A percentile compares a stretch with the other conserved stretches of the same genome.
Conservation (phyloP, 2,797 vertebrate genomes). For the Borostomias antarcticus region DNA sequence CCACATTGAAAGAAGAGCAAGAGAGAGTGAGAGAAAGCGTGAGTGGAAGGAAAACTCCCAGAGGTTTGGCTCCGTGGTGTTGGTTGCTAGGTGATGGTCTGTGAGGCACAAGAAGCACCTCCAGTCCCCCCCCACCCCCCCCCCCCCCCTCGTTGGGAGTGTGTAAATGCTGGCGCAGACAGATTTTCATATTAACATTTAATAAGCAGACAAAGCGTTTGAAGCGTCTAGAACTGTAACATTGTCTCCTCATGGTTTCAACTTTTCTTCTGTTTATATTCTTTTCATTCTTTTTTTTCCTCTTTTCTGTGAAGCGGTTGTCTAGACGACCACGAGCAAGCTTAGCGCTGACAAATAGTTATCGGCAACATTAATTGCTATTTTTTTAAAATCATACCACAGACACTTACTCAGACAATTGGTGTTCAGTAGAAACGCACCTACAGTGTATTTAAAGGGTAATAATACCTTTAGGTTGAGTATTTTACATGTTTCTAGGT, state of each 20-base stretch:
- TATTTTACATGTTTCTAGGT: background rate
- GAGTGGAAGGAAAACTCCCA: too few species aligned
- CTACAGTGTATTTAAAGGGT: constrained; percentile 2
- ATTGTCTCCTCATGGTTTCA: constrained; percentile 20
- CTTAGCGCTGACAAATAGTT: constrained; percentile 13
- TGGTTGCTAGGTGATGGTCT: constrained; percentile 66
- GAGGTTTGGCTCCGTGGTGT: constrained; percentile 52
- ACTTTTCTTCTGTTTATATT: constrained; percentile 15
- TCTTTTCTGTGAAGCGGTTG: background rate
- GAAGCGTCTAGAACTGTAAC: constrained; percentile 26
- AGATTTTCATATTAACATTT: constrained; percentile 36
- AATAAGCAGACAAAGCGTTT: constrained; percentile 13
- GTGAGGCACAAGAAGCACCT: constrained; percentile 58
- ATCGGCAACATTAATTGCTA: constrained; percentile 18
- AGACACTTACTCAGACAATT: background rate
- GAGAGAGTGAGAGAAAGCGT: background rate
- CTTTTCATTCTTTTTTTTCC: constrained; percentile 11
- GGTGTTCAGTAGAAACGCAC: background rate
- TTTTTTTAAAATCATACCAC: constrained; percentile 12
- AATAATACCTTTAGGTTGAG: constrained; percentile 15
- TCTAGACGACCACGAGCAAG: constrained; percentile 7
- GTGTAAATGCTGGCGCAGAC: constrained; percentile 49
- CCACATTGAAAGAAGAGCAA: background rate
- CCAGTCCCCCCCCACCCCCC: constrained; percentile 15
- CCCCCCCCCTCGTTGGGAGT: constrained; percentile 14